These are phyloP conservation scores for Echinops telfairi DNA, from an alignment of 2,113 vertebrate genomes.

Conservation along the genomic window DNA sequence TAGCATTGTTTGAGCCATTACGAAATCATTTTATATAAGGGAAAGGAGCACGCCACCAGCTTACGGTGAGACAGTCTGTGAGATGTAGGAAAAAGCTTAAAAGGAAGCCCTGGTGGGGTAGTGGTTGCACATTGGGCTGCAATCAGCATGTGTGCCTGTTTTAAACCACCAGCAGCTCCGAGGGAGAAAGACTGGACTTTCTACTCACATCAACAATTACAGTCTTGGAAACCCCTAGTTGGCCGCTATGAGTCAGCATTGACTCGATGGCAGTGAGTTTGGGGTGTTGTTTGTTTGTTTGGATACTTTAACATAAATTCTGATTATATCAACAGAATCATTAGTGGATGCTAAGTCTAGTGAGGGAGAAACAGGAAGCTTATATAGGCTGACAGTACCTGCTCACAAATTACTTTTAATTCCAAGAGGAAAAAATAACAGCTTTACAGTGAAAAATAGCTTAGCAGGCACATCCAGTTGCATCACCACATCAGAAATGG, in stretches of 20 bases:
- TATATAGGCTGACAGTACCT: not conserved
- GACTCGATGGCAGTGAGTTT: no score
- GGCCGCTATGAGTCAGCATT: no score
- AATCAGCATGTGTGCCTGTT: no score
- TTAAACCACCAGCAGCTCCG: no score
- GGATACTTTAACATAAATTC: not conserved
- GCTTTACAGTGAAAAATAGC: not conserved
- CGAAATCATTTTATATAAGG: slow-evolving; percentile 24
- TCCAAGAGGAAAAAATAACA: not conserved
- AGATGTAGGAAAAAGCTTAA: slow-evolving; percentile 14
- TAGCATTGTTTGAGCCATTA: not conserved
- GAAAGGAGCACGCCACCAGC: not conserved
- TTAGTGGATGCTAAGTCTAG: not conserved
- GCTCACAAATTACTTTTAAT: not conserved
- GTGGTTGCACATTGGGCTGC: no score
- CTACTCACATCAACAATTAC: no score
- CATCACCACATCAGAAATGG: not conserved
- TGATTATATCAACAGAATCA: not conserved
- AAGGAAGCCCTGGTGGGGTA: no score
- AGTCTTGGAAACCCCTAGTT: no score
- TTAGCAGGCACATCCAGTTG: not conserved
- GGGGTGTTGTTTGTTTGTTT: not conserved
- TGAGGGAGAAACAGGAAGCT: not conserved
- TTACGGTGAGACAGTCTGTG: slow-evolving; percentile 18
- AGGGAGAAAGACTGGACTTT: no score